These are phyloP conservation scores for Pempheris klunzingeri DNA, from an alignment of 2,797 vertebrate genomes.

Conservation along the genomic window DNA sequence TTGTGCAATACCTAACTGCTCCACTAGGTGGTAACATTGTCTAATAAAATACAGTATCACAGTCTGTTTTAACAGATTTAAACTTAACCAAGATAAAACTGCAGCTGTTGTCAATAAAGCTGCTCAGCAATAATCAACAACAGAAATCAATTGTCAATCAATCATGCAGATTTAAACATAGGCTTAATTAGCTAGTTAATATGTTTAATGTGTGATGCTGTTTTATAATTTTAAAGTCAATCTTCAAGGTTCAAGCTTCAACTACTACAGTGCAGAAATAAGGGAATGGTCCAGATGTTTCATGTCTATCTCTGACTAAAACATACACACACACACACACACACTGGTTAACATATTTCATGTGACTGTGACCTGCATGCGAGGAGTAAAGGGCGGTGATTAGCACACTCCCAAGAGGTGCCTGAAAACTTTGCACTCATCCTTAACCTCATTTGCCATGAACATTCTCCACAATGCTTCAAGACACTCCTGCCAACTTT, in stretches of 20 bases:
- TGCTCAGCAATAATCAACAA: too few species aligned
- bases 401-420: constrained; percentile 36
- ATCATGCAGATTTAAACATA: background rate
- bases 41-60: background rate
- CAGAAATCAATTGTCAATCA: too few species aligned
- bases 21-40: constrained; percentile 62
- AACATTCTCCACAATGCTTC: background rate
- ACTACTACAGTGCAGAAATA: background rate
- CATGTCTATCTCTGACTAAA: too few species aligned
- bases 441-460: constrained; percentile 9
- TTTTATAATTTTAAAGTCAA: too few species aligned
- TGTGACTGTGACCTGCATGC: constrained; percentile 64
- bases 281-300: background rate
- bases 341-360: constrained; percentile 45
- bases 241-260: constrained; percentile 10
- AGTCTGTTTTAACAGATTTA: background rate
- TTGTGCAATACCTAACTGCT: background rate
- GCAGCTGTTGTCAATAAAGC: background rate
- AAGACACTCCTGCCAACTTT: background rate
- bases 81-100: background rate
- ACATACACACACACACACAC: background rate
- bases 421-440: constrained; percentile 17
- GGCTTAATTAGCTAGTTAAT: background rate
- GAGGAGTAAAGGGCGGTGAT: constrained; percentile 30
- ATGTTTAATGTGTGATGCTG: too few species aligned